phyloP scores from a whole-genome alignment of 2,888 invertebrate genomes.

The Allophyes oxyacanthae region DNA sequence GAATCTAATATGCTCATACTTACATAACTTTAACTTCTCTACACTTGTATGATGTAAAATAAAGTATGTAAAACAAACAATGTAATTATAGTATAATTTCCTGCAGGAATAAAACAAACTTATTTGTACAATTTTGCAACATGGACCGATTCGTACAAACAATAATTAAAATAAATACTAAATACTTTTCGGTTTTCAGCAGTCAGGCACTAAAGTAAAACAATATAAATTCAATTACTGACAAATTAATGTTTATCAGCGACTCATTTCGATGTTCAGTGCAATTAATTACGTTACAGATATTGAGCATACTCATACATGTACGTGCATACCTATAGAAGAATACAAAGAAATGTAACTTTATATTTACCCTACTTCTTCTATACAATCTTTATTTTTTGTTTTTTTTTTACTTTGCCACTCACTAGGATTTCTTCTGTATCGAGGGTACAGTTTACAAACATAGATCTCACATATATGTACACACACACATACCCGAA shows the following conservation, averaged over 20 bases:
- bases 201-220: constrained; percentile 33
- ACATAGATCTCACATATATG: too few relatives aligned
- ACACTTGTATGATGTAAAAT: not conserved
- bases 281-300: constrained; percentile 56
- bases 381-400: too few relatives aligned
- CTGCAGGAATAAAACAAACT: not conserved
- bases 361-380: too few relatives aligned
- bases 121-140: not conserved
- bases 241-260: constrained; percentile 55
- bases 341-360: too few relatives aligned
- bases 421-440: too few relatives aligned
- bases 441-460: too few relatives aligned
- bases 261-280: constrained; percentile 51
- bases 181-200: constrained; percentile 27
- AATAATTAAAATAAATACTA: constrained; percentile 19
- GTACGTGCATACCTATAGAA: too few relatives aligned
- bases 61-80: not conserved
- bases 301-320: constrained; percentile 22
- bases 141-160: constrained; percentile 8
- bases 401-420: too few relatives aligned
- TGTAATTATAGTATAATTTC: constrained; percentile 1
- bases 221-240: constrained; percentile 55
- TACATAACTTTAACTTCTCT: too few relatives aligned
- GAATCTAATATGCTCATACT: not conserved
- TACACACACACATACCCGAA: too few relatives aligned